Evolutionary conservation across 2,113 vertebrate genomes (phyloP).

Genomic region (Chaetodon trifascialis): DNA sequence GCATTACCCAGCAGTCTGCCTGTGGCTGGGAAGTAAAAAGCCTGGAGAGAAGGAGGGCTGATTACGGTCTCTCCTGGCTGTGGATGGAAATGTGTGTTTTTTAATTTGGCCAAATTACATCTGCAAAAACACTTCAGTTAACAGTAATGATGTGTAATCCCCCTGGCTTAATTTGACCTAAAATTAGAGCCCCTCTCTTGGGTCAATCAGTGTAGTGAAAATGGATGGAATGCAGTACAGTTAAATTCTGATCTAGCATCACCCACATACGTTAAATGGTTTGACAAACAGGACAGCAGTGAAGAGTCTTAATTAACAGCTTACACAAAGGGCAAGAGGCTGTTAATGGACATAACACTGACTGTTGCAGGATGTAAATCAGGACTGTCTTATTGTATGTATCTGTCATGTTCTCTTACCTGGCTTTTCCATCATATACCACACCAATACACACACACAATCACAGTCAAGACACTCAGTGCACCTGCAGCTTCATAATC

Average conservation of each 20-base stretch:
- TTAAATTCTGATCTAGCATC: not conserved
- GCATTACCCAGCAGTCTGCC: slow-evolving; percentile 45
- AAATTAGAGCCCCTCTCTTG: not conserved
- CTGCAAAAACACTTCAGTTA: not conserved
- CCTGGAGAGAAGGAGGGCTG: slow-evolving; percentile 19
- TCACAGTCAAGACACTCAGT: not conserved
- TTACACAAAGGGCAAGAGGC: not conserved
- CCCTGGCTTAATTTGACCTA: slow-evolving; percentile 15
- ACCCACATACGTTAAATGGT: not conserved
- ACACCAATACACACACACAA: not conserved
- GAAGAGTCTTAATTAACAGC: not conserved
- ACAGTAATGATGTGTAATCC: slow-evolving; percentile 8
- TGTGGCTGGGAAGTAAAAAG: slow-evolving; percentile 18
- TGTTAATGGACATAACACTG: not conserved
- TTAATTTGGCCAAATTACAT: slow-evolving; percentile 20
- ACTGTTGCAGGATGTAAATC: not conserved
- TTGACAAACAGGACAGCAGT: not conserved
- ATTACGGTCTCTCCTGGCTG: slow-evolving; percentile 18
- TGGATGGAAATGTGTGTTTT: slow-evolving; percentile 14
- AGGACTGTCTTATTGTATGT: not conserved
- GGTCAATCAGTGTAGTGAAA: not conserved
- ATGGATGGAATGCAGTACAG: not conserved
- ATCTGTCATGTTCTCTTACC: not conserved
- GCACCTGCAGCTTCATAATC: not conserved
- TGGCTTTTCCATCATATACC: not conserved